A percentile compares a stretch with the other conserved stretches of the same genome.
These are phyloP conservation scores for Protosalanx chinensis DNA, from an alignment of 2,797 vertebrate species.

Conservation along the genomic window DNA sequence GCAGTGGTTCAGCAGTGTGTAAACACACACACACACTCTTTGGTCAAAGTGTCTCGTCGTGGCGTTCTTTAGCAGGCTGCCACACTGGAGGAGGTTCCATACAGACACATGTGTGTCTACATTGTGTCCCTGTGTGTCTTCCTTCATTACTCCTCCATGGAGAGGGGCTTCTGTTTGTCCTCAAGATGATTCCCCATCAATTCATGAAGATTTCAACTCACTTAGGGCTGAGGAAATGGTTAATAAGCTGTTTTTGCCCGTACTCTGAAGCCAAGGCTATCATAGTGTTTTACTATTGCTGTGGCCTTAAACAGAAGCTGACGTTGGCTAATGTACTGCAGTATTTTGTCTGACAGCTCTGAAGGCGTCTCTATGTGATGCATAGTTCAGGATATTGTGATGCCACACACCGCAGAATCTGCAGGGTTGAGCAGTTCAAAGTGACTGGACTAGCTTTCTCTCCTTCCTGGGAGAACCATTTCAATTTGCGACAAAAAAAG, in stretches of 20 bases:
- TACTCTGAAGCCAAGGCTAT: neutral
- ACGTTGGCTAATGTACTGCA: conserved; percentile 4
- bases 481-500: conserved; percentile 1
- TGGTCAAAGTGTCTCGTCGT: too few species aligned
- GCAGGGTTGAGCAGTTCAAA: conserved; percentile 10
- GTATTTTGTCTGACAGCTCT: conserved; percentile 10
- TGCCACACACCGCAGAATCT: neutral
- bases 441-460: neutral
- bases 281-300: neutral
- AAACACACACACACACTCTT: too few species aligned
- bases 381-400: neutral
- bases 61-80: too few species aligned
- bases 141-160: too few species aligned
- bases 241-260: too few species aligned
- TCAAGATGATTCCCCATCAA: neutral
- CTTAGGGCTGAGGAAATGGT: neutral
- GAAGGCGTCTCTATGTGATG: neutral
- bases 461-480: too few species aligned
- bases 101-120: too few species aligned
- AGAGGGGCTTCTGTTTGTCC: too few species aligned
- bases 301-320: neutral
- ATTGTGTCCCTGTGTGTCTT: neutral
- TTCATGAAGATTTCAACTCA: neutral
- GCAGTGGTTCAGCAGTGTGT: too few species aligned
- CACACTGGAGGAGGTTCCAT: too few species aligned